Evolutionary conservation across 2,888 invertebrate genomes (phyloP), one percentile per base, ranked within the genome.

Genomic region (Gasteruption jaculator): DNA sequence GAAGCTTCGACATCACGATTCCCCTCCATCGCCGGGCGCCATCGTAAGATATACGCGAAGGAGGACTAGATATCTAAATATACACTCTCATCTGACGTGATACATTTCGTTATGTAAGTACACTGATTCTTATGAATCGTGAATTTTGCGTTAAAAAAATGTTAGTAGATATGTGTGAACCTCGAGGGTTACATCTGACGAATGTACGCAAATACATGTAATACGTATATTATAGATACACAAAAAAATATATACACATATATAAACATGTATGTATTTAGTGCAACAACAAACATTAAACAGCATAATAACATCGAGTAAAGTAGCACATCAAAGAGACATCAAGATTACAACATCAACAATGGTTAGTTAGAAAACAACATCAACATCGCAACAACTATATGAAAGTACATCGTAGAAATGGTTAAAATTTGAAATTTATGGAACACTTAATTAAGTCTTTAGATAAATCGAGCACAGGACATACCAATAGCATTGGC

Each of bases 201-300:
- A 8, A 30, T 16, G 18, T 41, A 29, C 38, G 37, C 39, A 45
- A 48, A 48, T 46, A 48, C 45, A 48, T 53, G 39, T 41, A 32
- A 38, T 42, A 48, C 46, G 53, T 51, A 39, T 43, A 32, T 45
- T 44, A 48, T 51, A 49, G 47, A 50, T 49, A 52, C 54, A 56
- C 32, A 33, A 41, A 43, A 36, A 38, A 38, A 25, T 36, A 37
- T 31, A 46, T 26, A 33, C 21, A 34, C 10, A 37, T 37, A 48
- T 41, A 42, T 52, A 49, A 39, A 46, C 49, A 56, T 48, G 51
- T 43, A 56, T 56, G 55, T 57, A 56, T 54, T 54, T 57, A 62
- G 69, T 70, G 69, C 69, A 68, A 69, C 68, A 63, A 68, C 65
- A 67, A 69, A 70, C 69, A 69, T 67, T 67, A 66, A 69, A 63